Base-by-base conservation (phyloP, 2,888 invertebrate species). In the Dimorphilus gyrociliatus region DNA sequence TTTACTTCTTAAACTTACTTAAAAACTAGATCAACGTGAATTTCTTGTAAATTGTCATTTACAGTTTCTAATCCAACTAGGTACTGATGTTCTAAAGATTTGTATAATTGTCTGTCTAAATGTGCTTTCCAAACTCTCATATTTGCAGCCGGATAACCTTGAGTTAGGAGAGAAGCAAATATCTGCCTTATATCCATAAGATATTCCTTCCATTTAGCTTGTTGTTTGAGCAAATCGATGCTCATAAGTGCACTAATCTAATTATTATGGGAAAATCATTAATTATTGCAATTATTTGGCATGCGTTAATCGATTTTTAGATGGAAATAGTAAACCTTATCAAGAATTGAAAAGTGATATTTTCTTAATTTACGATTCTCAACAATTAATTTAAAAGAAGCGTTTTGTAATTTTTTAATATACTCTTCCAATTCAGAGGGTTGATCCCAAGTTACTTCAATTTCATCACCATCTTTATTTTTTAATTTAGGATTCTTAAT, bases 101-200 rank as follows among this genome's bases (percentile, higher is more conserved):
- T 86, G 55, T 84, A 80, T 23, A 99, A 65, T 58, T 92, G 86
- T 50, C 78, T 72, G 64, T 97, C 92, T 79, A 92, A 86, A 57
- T 94, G 88, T 7, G 76, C 68, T 49, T 81, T 76, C 81, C 97
- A 97, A 1, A 79, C 75, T 44, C 78, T 78, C 54, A 86, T 77
- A 53, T 67, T 65, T 27, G 64, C 63, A 25, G 52, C 44, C 6
- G 60, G 47, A 38, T 65, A 65, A 36, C 67, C 60, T 53, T 63
- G n/a, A n/a, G n/a, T n/a, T n/a, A n/a, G n/a, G n/a, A 82, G 75
- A 57, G 72, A 72, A 32, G 72, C 71, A 49, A 88, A 75, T 23
- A 84, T 72, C 30, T 78, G 76, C 33, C 86, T 69, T 42, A 97
- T 78, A 37, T 76, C 77, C 49, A 78, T 75, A 38, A 90, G 67